Conservation (phyloP, 1,140 invertebrate species). For the Solenopsis invicta region DNA sequence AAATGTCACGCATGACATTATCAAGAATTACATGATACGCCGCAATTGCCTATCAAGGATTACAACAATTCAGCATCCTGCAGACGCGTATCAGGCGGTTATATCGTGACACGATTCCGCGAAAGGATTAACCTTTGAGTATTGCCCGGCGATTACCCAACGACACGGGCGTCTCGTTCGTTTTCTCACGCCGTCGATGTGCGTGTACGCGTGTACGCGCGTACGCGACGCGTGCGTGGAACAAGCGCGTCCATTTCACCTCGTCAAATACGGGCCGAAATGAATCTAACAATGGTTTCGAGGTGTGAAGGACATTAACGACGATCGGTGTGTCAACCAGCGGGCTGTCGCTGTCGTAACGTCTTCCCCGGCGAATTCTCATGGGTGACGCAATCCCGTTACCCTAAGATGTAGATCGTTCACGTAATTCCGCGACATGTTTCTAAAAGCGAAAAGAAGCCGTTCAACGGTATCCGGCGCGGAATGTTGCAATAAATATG, state of each 20-base stretch:
- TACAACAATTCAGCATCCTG: slow-evolving; percentile 52
- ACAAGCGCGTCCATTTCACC: background rate
- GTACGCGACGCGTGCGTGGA: background rate
- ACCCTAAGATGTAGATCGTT: slow-evolving; percentile 15
- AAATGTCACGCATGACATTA: slow-evolving; percentile 18
- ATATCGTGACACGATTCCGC: slow-evolving; percentile 26
- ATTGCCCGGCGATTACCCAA: background rate
- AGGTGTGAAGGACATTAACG: slow-evolving; percentile 30
- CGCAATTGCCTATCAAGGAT: slow-evolving; percentile 41
- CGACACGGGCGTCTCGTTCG: background rate
- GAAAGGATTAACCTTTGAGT: slow-evolving; percentile 57
- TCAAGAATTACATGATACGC: background rate
- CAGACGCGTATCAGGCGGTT: slow-evolving; percentile 7
- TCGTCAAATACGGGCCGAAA: slow-evolving; percentile 16
- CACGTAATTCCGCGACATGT: slow-evolving; percentile 12
- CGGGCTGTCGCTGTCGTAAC: slow-evolving; percentile 12
- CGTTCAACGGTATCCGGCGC: background rate
- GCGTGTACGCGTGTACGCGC: background rate
- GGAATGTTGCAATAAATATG: slow-evolving; percentile 27
- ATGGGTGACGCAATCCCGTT: slow-evolving; percentile 17
- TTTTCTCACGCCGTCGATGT: slow-evolving; percentile 8
- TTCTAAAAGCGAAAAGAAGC: slow-evolving; percentile 17
- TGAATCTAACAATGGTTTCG: background rate
- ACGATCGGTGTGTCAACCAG: slow-evolving; percentile 9
- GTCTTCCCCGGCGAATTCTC: background rate